Evolutionary conservation across 2,888 invertebrate genomes (phyloP).

Genomic region (Gandaritis pyraliata): DNA sequence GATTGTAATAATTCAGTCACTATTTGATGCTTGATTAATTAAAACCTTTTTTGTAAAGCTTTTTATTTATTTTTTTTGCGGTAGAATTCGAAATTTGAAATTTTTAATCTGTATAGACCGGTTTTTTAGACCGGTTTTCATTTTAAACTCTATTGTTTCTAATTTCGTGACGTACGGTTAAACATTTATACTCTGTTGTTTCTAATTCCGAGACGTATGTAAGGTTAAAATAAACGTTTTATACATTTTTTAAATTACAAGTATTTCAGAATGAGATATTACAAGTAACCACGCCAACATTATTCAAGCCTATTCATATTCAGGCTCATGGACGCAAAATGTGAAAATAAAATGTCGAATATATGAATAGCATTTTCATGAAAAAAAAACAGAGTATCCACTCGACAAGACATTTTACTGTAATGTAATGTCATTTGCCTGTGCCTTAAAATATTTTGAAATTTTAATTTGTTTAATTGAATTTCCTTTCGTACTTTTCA

Average conservation of each 20-base stretch:
- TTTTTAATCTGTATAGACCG: no score
- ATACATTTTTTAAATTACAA: not conserved
- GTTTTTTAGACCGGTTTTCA: no score
- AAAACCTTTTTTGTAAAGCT: not conserved
- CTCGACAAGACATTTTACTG: slow-evolving; percentile 11
- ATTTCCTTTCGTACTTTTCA: no score
- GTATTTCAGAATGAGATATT: slow-evolving; percentile 12
- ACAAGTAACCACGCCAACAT: slow-evolving; percentile 15
- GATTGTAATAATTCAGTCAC: slow-evolving; percentile 5
- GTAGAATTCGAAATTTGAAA: no score
- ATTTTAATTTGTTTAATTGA: no score
- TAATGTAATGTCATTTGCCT: slow-evolving; percentile 22
- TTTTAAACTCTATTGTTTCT: no score
- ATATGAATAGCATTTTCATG: slow-evolving; percentile 28
- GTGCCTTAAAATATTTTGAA: not conserved
- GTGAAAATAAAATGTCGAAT: slow-evolving; percentile 25
- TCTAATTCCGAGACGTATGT: no score
- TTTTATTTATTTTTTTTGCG: no score
- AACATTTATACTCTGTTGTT: no score
- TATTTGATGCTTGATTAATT: not conserved
- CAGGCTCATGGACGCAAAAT: slow-evolving; percentile 22
- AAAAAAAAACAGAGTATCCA: slow-evolving; percentile 16
- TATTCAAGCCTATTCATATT: slow-evolving; percentile 22
- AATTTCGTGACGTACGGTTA: no score
- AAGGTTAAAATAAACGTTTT: no score